A percentile compares a stretch with the other conserved stretches of the same genome.
phyloP scores from a whole-genome alignment of 1,140 invertebrate genomes.

The Drosophila pectinifera region DNA sequence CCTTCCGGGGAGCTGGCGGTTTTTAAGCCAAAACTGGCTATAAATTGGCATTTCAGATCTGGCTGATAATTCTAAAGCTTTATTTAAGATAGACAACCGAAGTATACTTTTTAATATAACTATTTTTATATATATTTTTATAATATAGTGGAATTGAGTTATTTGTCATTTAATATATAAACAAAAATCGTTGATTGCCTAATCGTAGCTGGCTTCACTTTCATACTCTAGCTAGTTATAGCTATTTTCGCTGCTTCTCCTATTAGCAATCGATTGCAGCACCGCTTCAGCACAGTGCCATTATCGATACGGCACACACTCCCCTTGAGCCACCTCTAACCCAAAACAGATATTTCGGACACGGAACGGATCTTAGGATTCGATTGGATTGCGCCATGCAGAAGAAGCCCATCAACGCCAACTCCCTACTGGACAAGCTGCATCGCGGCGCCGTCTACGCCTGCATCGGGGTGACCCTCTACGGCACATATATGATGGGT shows the following conservation, averaged over 20 bases:
- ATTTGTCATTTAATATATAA: too few relatives aligned
- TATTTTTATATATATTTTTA: too few relatives aligned
- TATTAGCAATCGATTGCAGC: neutral
- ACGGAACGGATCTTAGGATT: constrained; percentile 8
- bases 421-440: constrained; percentile 83
- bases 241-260: neutral
- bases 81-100: too few relatives aligned
- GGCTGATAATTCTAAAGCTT: too few relatives aligned
- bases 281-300: neutral
- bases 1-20: neutral
- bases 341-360: constrained; percentile 8
- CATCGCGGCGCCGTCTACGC: constrained; percentile 85
- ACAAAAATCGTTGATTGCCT: too few relatives aligned
- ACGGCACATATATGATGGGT: constrained; percentile 83
- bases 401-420: constrained; percentile 76
- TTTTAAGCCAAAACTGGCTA: neutral
- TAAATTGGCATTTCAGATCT: too few relatives aligned
- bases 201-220: too few relatives aligned
- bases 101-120: too few relatives aligned
- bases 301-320: constrained; percentile 2
- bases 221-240: neutral
- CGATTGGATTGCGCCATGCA: constrained; percentile 59
- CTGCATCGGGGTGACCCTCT: constrained; percentile 85
- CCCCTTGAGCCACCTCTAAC: constrained; percentile 11
- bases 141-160: too few relatives aligned